phyloP scores from a whole-genome alignment of 2,888 invertebrate species.

The Drosophila meridiana region DNA sequence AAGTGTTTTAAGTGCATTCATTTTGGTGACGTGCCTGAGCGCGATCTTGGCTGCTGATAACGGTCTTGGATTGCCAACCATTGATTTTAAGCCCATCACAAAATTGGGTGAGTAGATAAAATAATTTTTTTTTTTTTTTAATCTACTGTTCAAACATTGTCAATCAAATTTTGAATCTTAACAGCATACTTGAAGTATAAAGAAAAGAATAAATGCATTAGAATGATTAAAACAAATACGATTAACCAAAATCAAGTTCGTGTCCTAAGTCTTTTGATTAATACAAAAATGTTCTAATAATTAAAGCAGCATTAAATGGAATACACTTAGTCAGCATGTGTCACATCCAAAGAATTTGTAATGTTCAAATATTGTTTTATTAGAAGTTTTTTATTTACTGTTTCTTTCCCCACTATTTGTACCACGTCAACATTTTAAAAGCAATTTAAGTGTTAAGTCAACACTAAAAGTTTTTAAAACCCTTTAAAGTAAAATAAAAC shows the following conservation, averaged over 20 bases:
- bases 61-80: conserved; percentile 31
- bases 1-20: conserved; percentile 26
- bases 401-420: neutral
- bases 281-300: neutral
- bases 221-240: too few species aligned
- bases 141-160: too few species aligned
- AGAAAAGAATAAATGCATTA: neutral
- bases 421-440: neutral
- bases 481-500: conserved; percentile 4
- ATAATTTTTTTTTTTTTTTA: neutral
- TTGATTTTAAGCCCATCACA: conserved; percentile 62
- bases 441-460: neutral
- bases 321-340: too few species aligned
- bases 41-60: conserved; percentile 38
- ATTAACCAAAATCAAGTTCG: conserved; percentile 19
- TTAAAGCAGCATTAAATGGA: neutral
- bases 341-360: neutral
- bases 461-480: conserved; percentile 2
- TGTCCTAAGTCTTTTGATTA: conserved; percentile 42
- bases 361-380: neutral
- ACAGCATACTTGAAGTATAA: too few species aligned
- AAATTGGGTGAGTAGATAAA: conserved; percentile 65
- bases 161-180: too few species aligned
- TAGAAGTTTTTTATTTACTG: neutral
- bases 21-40: conserved; percentile 33